A percentile compares a stretch with the other conserved stretches of the same genome.
These are phyloP conservation scores for Chiloscyllium plagiosum DNA, from an alignment of 2,113 vertebrate species.

Conservation along the genomic window DNA sequence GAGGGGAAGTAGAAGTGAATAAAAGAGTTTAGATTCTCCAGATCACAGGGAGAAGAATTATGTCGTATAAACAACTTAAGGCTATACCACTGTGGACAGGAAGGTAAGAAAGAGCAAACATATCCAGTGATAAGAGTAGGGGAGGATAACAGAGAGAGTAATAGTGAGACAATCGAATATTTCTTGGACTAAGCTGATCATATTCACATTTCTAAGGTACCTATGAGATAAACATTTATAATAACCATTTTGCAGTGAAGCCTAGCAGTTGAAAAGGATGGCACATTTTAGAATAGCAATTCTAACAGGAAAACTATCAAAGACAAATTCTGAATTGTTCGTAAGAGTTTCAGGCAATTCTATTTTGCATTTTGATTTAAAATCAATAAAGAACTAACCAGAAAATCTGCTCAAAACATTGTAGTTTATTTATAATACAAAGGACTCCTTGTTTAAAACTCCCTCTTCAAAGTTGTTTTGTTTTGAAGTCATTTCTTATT, in stretches of 20 bases:
- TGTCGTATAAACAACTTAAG: too few relatives aligned
- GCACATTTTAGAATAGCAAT: not conserved
- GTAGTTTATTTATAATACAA: not conserved
- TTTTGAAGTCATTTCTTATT: too few relatives aligned
- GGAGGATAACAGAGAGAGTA: too few relatives aligned
- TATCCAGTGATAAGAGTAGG: too few relatives aligned
- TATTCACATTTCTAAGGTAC: not conserved
- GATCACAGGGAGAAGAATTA: too few relatives aligned
- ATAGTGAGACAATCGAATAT: not conserved
- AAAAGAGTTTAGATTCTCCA: too few relatives aligned
- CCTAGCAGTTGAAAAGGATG: not conserved
- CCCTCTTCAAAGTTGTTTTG: too few relatives aligned
- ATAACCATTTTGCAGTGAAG: not conserved
- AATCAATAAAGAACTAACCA: not conserved
- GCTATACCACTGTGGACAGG: too few relatives aligned
- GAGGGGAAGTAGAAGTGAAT: too few relatives aligned
- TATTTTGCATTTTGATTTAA: not conserved
- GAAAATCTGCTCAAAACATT: not conserved
- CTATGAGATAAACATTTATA: not conserved
- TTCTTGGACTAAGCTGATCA: not conserved
- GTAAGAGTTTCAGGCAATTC: not conserved
- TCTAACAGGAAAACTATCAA: not conserved
- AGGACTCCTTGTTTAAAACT: too few relatives aligned
- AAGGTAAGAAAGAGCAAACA: too few relatives aligned
- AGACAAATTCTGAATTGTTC: not conserved